A percentile compares a stretch with the other conserved stretches of the same genome.
Evolutionary conservation across 2,888 invertebrate genomes (phyloP).

Genomic region (Chloroclysta siterata): DNA sequence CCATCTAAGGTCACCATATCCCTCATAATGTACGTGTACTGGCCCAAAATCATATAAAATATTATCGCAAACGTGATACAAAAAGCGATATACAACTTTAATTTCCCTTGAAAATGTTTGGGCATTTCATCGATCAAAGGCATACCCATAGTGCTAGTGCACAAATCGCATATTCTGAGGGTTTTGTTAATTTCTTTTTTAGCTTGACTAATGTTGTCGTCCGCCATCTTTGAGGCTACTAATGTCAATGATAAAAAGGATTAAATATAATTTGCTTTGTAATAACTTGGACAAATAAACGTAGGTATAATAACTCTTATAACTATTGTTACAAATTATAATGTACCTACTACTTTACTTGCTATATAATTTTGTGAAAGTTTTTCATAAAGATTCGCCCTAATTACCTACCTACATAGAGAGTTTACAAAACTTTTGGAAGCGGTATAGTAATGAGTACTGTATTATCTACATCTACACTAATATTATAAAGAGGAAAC

Average conservation of each 20-base stretch:
- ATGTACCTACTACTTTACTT: background rate
- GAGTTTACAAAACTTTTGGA: constrained; percentile 35
- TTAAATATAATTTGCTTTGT: background rate
- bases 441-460: background rate
- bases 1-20: constrained; percentile 50
- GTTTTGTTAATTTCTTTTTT: constrained; percentile 58
- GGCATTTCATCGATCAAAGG: constrained; percentile 58
- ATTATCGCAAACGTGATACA: constrained; percentile 51
- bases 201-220: constrained; percentile 40
- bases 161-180: constrained; percentile 59
- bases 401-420: background rate
- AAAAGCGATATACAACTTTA: constrained; percentile 47
- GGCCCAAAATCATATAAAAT: constrained; percentile 53
- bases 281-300: background rate
- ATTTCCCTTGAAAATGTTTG: constrained; percentile 40
- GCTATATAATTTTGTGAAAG: constrained; percentile 4
- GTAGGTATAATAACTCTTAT: background rate
- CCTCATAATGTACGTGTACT: constrained; percentile 55
- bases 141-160: constrained; percentile 58
- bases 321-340: background rate
- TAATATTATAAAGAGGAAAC: no score
- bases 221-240: constrained; percentile 28
- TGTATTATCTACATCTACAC: background rate
- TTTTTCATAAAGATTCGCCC: constrained; percentile 7
- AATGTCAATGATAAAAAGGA: constrained; percentile 5